A percentile compares a stretch with the other conserved stretches of the same genome.
Conservation (phyloP, 2,113 vertebrate genomes). For the Stegastes partitus region DNA sequence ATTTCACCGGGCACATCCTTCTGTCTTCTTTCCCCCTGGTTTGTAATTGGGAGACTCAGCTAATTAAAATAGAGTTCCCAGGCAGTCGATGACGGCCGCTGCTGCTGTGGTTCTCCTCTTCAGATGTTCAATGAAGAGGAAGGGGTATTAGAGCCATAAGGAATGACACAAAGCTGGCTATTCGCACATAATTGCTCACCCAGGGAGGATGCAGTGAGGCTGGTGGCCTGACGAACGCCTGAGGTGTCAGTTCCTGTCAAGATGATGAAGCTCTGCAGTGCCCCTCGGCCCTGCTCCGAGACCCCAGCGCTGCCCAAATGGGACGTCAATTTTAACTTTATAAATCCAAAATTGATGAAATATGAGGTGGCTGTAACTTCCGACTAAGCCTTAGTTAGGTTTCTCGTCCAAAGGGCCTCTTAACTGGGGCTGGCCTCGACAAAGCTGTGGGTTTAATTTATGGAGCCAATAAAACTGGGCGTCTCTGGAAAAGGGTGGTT, state of each 20-base stretch:
- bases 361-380: constrained; percentile 65
- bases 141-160: constrained; percentile 75
- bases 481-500: constrained; percentile 42
- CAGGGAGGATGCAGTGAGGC: constrained; percentile 79
- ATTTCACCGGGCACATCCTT: constrained; percentile 39
- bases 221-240: constrained; percentile 74
- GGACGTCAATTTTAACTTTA: constrained; percentile 76
- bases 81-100: constrained; percentile 62
- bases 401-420: constrained; percentile 61
- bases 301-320: constrained; percentile 65
- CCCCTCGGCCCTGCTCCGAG: constrained; percentile 64
- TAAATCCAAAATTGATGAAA: constrained; percentile 80
- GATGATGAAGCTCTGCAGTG: constrained; percentile 81
- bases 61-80: constrained; percentile 79
- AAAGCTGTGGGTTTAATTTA: constrained; percentile 61
- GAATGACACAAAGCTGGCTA: constrained; percentile 80
- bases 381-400: constrained; percentile 59
- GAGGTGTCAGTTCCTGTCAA: constrained; percentile 83
- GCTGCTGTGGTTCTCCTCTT: constrained; percentile 56
- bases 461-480: constrained; percentile 49
- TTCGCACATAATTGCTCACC: constrained; percentile 85
- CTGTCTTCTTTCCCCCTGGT: constrained; percentile 24
- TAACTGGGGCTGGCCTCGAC: constrained; percentile 43
- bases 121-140: constrained; percentile 74
- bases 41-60: constrained; percentile 62